These are phyloP conservation scores for Megamerina dolium DNA, from an alignment of 2,888 invertebrate genomes.

Conservation along the genomic window DNA sequence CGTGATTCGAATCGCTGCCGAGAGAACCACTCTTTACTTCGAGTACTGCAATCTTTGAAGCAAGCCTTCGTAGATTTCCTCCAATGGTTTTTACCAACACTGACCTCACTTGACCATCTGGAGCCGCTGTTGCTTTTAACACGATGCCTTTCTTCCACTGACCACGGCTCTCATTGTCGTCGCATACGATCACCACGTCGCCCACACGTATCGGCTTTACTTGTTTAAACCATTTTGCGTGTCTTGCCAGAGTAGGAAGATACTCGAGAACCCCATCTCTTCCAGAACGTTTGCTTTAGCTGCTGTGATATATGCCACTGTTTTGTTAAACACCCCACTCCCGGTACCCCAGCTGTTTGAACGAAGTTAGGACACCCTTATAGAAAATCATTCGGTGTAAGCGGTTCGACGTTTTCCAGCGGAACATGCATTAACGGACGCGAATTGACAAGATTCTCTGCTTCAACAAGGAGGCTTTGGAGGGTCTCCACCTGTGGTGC, in stretches of 20 bases:
- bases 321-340: conserved; percentile 9
- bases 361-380: conserved; percentile 17
- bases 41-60: conserved; percentile 25
- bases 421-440: no score
- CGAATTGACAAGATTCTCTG: no score
- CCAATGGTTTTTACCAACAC: no score
- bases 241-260: conserved; percentile 10
- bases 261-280: conserved; percentile 4
- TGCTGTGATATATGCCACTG: no score
- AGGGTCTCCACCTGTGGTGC: conserved; percentile 15
- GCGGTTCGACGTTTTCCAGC: conserved; percentile 9
- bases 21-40: no score
- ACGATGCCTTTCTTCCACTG: no score
- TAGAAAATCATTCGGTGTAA: conserved; percentile 18
- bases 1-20: no score
- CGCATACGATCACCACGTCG: no score
- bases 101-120: conserved; percentile 23
- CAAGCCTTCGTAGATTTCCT: conserved; percentile 20
- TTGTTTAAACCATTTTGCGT: conserved; percentile 8
- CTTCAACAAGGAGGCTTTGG: no score
- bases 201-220: conserved; percentile 12
- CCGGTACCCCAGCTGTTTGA: no score
- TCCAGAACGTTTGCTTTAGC: no score
- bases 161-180: no score
- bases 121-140: conserved; percentile 17